Conservation (phyloP, 1,140 invertebrate species). For the Bradysia coprophila region DNA sequence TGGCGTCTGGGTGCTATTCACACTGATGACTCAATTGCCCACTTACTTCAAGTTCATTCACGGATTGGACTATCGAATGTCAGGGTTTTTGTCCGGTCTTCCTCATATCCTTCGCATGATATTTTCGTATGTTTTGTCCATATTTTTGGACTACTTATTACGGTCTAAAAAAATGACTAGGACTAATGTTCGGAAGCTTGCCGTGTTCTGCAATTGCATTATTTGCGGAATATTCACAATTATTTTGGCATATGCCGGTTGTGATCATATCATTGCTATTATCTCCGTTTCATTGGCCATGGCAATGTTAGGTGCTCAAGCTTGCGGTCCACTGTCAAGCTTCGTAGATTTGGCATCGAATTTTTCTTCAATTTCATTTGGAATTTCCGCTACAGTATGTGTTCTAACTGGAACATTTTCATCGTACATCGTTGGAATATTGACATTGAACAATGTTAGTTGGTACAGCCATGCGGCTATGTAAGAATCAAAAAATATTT, state of each 20-base stretch:
- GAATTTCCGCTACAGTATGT: conserved; percentile 31
- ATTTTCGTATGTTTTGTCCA: conserved; percentile 37
- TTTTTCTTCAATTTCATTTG: conserved; percentile 38
- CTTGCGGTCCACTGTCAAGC: conserved; percentile 38
- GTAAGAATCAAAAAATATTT: neutral
- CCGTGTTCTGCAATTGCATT: conserved; percentile 34
- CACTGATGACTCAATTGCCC: conserved; percentile 54
- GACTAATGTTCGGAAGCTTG: conserved; percentile 42
- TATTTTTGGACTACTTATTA: conserved; percentile 37
- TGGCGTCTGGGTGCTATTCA: conserved; percentile 46
- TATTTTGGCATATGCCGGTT: conserved; percentile 37
- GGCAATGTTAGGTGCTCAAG: conserved; percentile 39
- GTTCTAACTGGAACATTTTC: conserved; percentile 34
- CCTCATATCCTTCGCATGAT: conserved; percentile 41
- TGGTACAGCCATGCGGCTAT: neutral
- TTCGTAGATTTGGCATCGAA: conserved; percentile 46
- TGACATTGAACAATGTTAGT: conserved; percentile 40
- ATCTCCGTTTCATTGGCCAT: conserved; percentile 38
- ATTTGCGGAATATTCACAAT: conserved; percentile 34
- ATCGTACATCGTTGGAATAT: conserved; percentile 33
- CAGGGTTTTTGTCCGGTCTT: conserved; percentile 41
- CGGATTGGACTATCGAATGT: conserved; percentile 55
- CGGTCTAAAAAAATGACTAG: conserved; percentile 32
- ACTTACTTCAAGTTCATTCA: conserved; percentile 72
- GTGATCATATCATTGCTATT: conserved; percentile 35